Base-by-base conservation (phyloP, 2,888 invertebrate genomes). In the Keiferia lycopersicella region DNA sequence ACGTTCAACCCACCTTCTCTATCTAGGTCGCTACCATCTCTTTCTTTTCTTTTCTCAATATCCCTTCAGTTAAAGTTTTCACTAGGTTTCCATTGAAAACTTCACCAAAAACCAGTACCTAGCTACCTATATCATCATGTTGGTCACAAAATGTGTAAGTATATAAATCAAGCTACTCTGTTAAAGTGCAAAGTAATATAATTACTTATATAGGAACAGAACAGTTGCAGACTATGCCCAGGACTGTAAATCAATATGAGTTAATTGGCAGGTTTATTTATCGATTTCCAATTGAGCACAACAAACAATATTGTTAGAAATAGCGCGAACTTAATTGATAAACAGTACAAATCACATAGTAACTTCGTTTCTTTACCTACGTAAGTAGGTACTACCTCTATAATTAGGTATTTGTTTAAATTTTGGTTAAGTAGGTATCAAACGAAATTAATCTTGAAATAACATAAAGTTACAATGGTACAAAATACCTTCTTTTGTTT, bases 201-300 rank as follows among this genome's bases (percentile, higher is more conserved):
- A 34, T 34, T 1, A 45, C 45, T 16, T 45, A 45, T 45, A 16
- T 45, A n/a, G 45, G 45, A 18, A 22, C 50, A 10, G 20, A 26
- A 6, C 2, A 6, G 26, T 50, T 34, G 4, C 20, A 20, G 20
- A 18, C 50, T 20, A 50, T 50, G 50, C 50, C 50, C 12, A 20
- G 50, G 0, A 20, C 20, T 50, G 50, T 50, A 20, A 50, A 50
- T 18, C 20, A 20, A 10, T 50, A 12, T 8, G 7, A 18, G 26
- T 26, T 50, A 22, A 50, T 50, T 50, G 20, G 18, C 48, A 20
- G n/a, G 50, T 20, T 20, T 18, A 50, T 50, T 50, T 50, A 50
- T 50, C 18, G 50, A 50, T 50, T 50, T 16, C 50, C 20, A 18
- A 50, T 50, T 50, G 20, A 50, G 50, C 20, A 20, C 20, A 22